These are phyloP conservation scores for Bombus difficillimus DNA, from an alignment of 1,140 invertebrate genomes.

Conservation along the genomic window DNA sequence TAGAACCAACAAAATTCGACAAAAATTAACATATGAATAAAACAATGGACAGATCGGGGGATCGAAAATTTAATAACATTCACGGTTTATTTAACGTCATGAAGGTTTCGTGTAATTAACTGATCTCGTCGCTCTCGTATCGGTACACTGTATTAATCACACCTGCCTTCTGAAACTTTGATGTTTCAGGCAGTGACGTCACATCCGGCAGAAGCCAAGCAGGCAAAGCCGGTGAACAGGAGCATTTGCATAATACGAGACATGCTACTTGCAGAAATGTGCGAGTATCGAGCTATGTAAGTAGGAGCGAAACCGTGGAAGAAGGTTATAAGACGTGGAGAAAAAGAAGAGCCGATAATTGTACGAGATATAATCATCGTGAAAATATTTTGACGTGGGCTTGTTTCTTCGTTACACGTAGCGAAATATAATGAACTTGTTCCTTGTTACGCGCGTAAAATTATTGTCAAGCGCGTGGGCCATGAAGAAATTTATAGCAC, in stretches of 20 bases:
- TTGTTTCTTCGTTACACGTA: background rate
- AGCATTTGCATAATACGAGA: slow-evolving; percentile 60
- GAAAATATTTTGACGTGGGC: background rate
- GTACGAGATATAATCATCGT: background rate
- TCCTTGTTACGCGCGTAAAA: background rate
- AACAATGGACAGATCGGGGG: background rate
- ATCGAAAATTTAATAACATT: background rate
- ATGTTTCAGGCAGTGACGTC: slow-evolving; percentile 54
- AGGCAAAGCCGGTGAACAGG: slow-evolving; percentile 25
- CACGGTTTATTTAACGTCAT: background rate
- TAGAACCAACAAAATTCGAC: background rate
- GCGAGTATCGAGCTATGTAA: slow-evolving; percentile 7
- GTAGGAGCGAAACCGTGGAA: slow-evolving; percentile 10
- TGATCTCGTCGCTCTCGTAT: background rate
- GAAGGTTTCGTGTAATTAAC: slow-evolving; percentile 13
- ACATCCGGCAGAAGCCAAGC: slow-evolving; percentile 59
- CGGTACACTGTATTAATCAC: slow-evolving; percentile 43
- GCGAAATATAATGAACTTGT: background rate
- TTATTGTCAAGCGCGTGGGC: background rate
- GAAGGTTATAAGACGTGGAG: background rate
- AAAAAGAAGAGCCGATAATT: background rate
- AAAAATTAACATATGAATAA: background rate
- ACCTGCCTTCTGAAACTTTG: slow-evolving; percentile 52
- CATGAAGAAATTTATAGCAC: background rate
- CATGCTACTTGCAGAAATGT: slow-evolving; percentile 48